Base-by-base conservation (phyloP, 2,888 invertebrate genomes). In the Ganaspis brasiliensis region DNA sequence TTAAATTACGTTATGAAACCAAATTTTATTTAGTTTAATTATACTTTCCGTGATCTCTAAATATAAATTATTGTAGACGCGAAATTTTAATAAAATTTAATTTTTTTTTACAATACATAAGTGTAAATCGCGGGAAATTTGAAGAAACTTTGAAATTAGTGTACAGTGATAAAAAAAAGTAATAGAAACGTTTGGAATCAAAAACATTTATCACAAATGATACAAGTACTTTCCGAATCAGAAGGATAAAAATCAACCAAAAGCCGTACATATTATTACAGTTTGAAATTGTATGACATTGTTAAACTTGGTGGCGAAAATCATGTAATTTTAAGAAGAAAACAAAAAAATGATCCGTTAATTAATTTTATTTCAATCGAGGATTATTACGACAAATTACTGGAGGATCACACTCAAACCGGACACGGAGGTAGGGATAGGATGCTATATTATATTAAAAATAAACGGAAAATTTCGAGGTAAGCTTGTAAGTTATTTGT, bases 361-460 rank as follows among this genome's bases (percentile, higher is more conserved):
- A 73, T 78, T 45, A 63, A 67, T 19, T 49, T 78, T 56, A 35
- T 74, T 26, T 52, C 77, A 8, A 26, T 35, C 12, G 76, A 79
- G 61, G 72, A 74, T 12, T 72, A 67, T 59, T 77, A 61, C 35
- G 59, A 74, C 8, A 79, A 77, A 67, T 37, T 74, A 49, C 26
- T 52, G 9, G 74, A 79, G 19, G 70, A 49, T 52, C 79, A 79
- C 71, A 74, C 40, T 49, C 31, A 67, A 74, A 75, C 80, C 19
- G 78, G 74, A n/a, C 79, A 79, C 24, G 74, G 77, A 37, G 81
- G 82, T 81, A 79, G 83, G 79, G 82, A 83, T 70, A 83, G 79
- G 73, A 81, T 81, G 71, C 10, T 79, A 19, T 61, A 73, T 56
- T 71, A 74, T 19, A 56, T 77, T 31, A 77, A 79, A 55, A 12